These are phyloP conservation scores for Seriola aureovittata DNA, from an alignment of 2,113 vertebrate genomes.

Conservation along the genomic window DNA sequence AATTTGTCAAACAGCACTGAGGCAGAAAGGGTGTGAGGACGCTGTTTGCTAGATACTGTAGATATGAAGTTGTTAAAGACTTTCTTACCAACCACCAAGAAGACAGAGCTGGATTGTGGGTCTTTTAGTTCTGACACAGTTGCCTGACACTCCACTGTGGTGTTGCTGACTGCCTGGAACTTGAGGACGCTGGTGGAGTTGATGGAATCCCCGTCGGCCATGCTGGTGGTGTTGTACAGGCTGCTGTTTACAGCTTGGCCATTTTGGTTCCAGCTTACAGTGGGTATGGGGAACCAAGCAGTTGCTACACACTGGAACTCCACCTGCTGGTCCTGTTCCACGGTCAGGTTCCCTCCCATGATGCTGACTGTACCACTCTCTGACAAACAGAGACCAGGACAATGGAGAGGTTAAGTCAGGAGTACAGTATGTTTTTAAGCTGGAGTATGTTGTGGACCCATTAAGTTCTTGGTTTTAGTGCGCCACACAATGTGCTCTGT, in stretches of 20 bases:
- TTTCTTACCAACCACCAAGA: constrained; percentile 82
- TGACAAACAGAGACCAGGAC: constrained; percentile 58
- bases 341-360: constrained; percentile 73
- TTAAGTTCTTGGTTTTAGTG: background rate
- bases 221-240: constrained; percentile 76
- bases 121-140: constrained; percentile 71
- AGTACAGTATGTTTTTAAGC: too few species aligned
- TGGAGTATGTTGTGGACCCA: too few species aligned
- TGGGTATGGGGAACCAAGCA: constrained; percentile 87
- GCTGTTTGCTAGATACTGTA: background rate
- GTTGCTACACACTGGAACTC: constrained; percentile 84
- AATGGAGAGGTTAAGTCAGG: background rate
- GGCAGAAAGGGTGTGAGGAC: background rate
- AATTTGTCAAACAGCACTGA: too few species aligned
- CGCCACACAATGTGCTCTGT: too few species aligned
- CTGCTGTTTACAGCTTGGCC: constrained; percentile 59
- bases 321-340: constrained; percentile 77
- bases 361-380: constrained; percentile 87
- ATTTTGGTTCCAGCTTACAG: constrained; percentile 86
- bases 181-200: constrained; percentile 84
- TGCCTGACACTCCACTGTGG: constrained; percentile 86
- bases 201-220: constrained; percentile 48
- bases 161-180: constrained; percentile 75
- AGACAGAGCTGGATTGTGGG: constrained; percentile 77
- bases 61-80: background rate